Percentiles rank a stretch among this genome's conserved stretches.
These are phyloP conservation scores for Chalcosyrphus nemorum DNA, from an alignment of 2,888 invertebrate species.

Conservation along the genomic window DNA sequence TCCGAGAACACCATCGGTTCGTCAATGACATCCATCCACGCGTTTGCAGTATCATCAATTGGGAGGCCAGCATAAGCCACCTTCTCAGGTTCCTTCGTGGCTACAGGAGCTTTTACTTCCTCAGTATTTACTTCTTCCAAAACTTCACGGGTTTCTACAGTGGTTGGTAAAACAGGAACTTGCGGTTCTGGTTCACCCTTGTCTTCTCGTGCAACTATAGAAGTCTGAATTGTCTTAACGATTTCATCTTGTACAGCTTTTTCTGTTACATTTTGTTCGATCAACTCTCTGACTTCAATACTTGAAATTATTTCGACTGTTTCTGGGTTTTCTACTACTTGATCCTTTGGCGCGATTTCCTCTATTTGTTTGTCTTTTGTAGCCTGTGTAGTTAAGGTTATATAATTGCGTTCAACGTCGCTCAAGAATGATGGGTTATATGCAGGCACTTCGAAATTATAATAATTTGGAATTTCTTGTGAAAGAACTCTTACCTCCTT, in stretches of 20 bases:
- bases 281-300: neutral
- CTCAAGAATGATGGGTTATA: slow-evolving; percentile 36
- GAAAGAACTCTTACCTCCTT: slow-evolving; percentile 50
- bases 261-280: no score
- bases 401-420: slow-evolving; percentile 34
- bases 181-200: no score
- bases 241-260: no score
- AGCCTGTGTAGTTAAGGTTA: neutral
- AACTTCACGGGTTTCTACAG: no score
- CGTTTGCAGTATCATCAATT: slow-evolving; percentile 75
- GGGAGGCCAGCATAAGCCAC: slow-evolving; percentile 76
- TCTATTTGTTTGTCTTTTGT: neutral
- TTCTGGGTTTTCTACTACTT: neutral
- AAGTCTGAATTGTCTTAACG: neutral
- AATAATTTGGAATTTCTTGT: slow-evolving; percentile 24
- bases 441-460: slow-evolving; percentile 65
- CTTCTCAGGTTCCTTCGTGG: slow-evolving; percentile 58
- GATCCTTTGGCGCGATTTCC: slow-evolving; percentile 75
- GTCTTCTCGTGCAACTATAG: no score
- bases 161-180: no score
- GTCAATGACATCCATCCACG: slow-evolving; percentile 77
- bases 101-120: neutral
- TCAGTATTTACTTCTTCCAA: neutral
- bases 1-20: slow-evolving; percentile 76
- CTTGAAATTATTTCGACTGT: neutral